A percentile compares a stretch with the other conserved stretches of the same genome.
Evolutionary conservation across 1,140 invertebrate species (phyloP).

Genomic region (Orchestia grillus): DNA sequence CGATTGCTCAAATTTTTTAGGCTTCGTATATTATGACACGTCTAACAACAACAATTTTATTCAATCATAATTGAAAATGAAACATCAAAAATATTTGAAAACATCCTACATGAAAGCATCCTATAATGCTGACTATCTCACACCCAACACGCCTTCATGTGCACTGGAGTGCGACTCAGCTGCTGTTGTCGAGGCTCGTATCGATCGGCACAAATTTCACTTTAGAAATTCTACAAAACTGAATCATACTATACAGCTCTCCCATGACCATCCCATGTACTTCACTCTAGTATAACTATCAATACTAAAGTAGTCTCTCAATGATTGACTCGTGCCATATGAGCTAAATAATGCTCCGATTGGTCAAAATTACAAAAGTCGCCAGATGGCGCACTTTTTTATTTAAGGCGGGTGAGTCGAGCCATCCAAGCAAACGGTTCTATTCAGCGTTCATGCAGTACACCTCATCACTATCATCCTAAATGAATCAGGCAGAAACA

Average conservation of each 20-base stretch:
- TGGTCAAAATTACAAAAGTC: not conserved
- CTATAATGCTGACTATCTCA: not conserved
- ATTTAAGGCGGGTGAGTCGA: not conserved
- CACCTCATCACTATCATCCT: too few relatives aligned
- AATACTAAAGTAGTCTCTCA: not conserved
- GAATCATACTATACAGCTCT: not conserved
- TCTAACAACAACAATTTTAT: not conserved
- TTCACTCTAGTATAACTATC: not conserved
- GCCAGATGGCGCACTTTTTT: not conserved
- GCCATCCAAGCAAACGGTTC: not conserved
- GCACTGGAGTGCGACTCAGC: not conserved
- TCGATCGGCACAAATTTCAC: not conserved
- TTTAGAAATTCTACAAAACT: not conserved
- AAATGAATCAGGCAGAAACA: not conserved
- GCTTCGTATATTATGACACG: not conserved
- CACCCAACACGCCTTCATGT: not conserved
- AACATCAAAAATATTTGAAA: not conserved
- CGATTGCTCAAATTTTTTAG: not conserved
- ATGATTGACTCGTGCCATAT: not conserved
- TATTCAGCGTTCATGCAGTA: not conserved
- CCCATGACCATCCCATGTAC: not conserved
- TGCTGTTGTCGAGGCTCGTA: not conserved
- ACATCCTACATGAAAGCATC: not conserved
- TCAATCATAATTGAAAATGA: too few relatives aligned
- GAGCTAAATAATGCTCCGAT: not conserved